A percentile compares a stretch with the other conserved stretches of the same genome.
Conservation (phyloP, 2,113 vertebrate genomes). For the Caretta caretta region DNA sequence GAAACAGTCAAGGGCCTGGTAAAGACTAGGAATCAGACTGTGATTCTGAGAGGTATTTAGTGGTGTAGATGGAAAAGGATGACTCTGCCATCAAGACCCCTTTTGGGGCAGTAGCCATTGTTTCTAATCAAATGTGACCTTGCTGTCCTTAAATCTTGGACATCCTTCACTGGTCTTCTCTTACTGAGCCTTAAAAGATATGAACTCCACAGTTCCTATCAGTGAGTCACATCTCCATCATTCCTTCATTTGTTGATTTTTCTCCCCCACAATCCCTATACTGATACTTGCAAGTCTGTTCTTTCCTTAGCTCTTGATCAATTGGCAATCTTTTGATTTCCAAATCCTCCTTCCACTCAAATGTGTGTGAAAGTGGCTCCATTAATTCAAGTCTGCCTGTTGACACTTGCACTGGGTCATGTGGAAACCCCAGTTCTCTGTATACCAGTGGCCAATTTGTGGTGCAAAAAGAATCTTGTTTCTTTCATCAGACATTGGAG, state of each 20-base stretch:
- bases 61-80: neutral
- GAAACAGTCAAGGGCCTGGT: neutral
- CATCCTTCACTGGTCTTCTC: neutral
- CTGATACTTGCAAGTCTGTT: neutral
- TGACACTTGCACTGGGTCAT: neutral
- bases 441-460: neutral
- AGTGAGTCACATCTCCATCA: neutral
- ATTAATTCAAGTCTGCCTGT: neutral
- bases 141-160: neutral
- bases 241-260: neutral
- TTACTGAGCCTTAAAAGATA: neutral
- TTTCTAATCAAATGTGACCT: neutral
- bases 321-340: neutral
- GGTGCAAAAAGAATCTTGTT: neutral
- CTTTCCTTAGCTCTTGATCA: neutral
- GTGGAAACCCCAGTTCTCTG: neutral
- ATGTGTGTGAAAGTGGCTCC: neutral
- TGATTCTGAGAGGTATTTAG: neutral
- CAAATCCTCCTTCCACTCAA: neutral
- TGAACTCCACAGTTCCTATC: neutral
- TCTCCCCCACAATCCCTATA: neutral
- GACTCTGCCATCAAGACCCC: neutral
- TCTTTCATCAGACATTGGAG: neutral
- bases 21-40: neutral
- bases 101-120: neutral